phyloP scores from a whole-genome alignment of 2,888 invertebrate genomes.

The Tiliacea aurago region DNA sequence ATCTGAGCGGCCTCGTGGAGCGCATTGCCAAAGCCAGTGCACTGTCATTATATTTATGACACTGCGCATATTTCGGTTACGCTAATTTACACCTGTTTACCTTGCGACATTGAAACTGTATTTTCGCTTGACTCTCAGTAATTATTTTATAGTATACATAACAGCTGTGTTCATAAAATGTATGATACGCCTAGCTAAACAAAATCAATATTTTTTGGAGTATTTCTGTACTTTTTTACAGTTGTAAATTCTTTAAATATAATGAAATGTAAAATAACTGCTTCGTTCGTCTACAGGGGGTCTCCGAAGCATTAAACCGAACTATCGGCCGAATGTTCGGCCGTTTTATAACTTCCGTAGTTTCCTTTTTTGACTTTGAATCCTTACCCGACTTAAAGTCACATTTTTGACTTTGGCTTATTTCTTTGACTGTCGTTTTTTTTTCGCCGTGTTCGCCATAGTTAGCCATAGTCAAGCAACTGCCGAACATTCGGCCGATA shows the following conservation, averaged over 20 bases:
- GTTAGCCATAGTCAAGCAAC: too few relatives aligned
- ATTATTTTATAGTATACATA: conserved; percentile 3
- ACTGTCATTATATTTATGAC: conserved; percentile 60
- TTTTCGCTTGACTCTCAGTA: conserved; percentile 45
- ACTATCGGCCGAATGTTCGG: too few relatives aligned
- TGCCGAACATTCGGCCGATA: too few relatives aligned
- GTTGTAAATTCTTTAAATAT: neutral
- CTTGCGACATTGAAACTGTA: conserved; percentile 52
- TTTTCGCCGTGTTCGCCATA: too few relatives aligned
- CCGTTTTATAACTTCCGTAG: too few relatives aligned
- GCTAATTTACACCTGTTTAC: conserved; percentile 66
- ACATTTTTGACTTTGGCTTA: too few relatives aligned
- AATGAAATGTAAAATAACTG: neutral
- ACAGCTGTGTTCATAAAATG: neutral
- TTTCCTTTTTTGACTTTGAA: too few relatives aligned
- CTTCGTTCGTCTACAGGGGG: neutral
- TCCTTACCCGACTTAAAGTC: too few relatives aligned
- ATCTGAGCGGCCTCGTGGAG: conserved; percentile 51
- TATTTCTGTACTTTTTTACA: neutral
- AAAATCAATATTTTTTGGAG: neutral
- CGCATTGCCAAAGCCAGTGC: conserved; percentile 60
- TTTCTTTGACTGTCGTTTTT: too few relatives aligned
- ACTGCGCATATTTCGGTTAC: conserved; percentile 55
- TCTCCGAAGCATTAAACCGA: too few relatives aligned
- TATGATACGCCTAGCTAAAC: neutral